phyloP scores from a whole-genome alignment of 2,113 vertebrate species.

The Eurystomus gularis region DNA sequence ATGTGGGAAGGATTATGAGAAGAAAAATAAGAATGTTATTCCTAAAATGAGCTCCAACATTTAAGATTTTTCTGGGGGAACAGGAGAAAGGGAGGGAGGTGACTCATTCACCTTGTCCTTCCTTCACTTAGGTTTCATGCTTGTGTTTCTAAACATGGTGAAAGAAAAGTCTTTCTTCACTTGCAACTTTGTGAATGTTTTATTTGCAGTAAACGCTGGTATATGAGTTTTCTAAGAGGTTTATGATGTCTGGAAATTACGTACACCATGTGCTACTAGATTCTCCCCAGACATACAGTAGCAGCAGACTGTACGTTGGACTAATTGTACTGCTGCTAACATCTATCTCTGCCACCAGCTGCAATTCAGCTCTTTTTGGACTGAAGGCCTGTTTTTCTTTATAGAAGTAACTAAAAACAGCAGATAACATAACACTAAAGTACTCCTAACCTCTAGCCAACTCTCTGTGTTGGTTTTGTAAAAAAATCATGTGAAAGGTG shows the following conservation, averaged over 20 bases:
- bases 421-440: not conserved
- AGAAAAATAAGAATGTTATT: not conserved
- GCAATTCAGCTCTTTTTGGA: not conserved
- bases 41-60: not conserved
- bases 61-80: not conserved
- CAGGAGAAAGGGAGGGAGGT: not conserved
- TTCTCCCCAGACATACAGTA: not conserved
- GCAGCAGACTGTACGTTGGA: not conserved
- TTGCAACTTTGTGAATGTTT: not conserved
- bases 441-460: not conserved
- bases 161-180: not conserved
- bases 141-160: not conserved
- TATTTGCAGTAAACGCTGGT: not conserved
- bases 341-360: not conserved
- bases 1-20: not conserved
- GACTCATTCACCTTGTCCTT: not conserved
- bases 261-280: not conserved
- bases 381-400: not conserved
- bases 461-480: not conserved
- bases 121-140: not conserved
- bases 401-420: not conserved
- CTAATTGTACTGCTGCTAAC: not conserved
- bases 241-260: not conserved
- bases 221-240: not conserved
- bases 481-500: not conserved